Evolutionary conservation across 2,888 invertebrate species (phyloP), one percentile per base, ranked within the genome.

Genomic region (Arenicola marina): DNA sequence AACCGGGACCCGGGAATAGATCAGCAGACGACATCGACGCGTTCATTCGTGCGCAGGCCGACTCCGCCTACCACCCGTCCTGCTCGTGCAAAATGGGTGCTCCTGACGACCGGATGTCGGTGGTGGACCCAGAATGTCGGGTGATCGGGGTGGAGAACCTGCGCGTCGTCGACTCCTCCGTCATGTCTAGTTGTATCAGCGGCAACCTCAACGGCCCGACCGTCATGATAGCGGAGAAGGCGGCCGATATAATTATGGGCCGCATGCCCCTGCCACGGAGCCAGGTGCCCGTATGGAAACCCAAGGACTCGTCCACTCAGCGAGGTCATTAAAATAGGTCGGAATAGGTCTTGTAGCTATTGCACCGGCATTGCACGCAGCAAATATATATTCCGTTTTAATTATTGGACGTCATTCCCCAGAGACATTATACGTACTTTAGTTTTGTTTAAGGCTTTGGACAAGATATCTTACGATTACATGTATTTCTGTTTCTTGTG

Each of bases 91-190:
- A 88, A 38, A 91, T 92, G 79, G 92, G 91, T 1, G 76, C 66
- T n/a, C 66, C 62, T 1, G 73, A 75, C 26, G 85, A 86, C 68
- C 67, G 67, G 1, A 77, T 80, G 84, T 85, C 87, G 1, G 92
- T 92, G 0, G 89, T 92, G 0, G 90, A 92, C 75, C 83, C 88
- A 1, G 76, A 87, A 32, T 74, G 78, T 24, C 68, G 69, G 51
- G 82, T 83, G 2, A 66, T 76, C 24, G 89, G 89, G 0, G 81
- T 91, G 0, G 84, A 86, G 0, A 87, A 88, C 28, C 78, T 93
- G 2, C 86, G 92, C 46, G 86, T 93, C 58, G 88, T 91, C 68
- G 93, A 94, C 81, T 91, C 91, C 2, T 92, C 92, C 74, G 87
- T 92, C 1, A 84, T 93, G 71, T 93, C 93, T 0, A 86, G 89